These are phyloP conservation scores for Ceratoteleas bidentatus DNA, from an alignment of 1,140 invertebrate genomes.

Conservation along the genomic window DNA sequence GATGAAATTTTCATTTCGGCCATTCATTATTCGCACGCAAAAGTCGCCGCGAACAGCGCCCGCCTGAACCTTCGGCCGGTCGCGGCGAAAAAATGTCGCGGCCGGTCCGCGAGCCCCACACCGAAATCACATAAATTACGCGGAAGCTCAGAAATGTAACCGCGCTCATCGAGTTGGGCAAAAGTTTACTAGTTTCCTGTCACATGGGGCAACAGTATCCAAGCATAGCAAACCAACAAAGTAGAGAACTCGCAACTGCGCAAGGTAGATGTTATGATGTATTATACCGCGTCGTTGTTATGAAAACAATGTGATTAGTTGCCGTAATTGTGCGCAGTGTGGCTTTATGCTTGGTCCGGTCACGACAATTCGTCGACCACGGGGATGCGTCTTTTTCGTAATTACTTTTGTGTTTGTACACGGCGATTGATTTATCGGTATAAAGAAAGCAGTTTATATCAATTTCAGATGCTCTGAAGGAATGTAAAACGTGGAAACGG, in stretches of 20 bases:
- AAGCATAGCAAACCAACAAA: slow-evolving; percentile 53
- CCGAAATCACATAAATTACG: slow-evolving; percentile 53
- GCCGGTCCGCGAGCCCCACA: slow-evolving; percentile 21
- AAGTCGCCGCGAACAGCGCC: slow-evolving; percentile 20
- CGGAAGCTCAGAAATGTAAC: slow-evolving; percentile 49
- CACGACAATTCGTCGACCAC: slow-evolving; percentile 12
- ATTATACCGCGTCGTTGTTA: slow-evolving; percentile 70
- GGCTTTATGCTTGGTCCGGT: slow-evolving; percentile 16
- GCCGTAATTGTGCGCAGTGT: slow-evolving; percentile 67
- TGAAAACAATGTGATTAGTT: slow-evolving; percentile 76
- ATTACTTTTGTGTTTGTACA: slow-evolving; percentile 14
- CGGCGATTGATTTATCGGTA: slow-evolving; percentile 10
- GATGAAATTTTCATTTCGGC: slow-evolving; percentile 46
- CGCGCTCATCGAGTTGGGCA: slow-evolving; percentile 56
- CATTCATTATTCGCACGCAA: slow-evolving; percentile 35
- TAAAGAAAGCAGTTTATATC: too few relatives aligned
- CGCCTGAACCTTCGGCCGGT: background rate
- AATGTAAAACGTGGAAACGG: too few relatives aligned
- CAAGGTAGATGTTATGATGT: slow-evolving; percentile 70
- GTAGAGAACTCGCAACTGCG: slow-evolving; percentile 47
- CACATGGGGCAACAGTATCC: slow-evolving; percentile 67
- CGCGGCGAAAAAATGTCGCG: slow-evolving; percentile 1
- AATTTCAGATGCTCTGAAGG: too few relatives aligned
- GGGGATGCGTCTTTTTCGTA: slow-evolving; percentile 6
- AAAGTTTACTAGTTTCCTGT: slow-evolving; percentile 67